phyloP scores from a whole-genome alignment of 2,113 vertebrate species.

The Epinephelus cyanopodus region DNA sequence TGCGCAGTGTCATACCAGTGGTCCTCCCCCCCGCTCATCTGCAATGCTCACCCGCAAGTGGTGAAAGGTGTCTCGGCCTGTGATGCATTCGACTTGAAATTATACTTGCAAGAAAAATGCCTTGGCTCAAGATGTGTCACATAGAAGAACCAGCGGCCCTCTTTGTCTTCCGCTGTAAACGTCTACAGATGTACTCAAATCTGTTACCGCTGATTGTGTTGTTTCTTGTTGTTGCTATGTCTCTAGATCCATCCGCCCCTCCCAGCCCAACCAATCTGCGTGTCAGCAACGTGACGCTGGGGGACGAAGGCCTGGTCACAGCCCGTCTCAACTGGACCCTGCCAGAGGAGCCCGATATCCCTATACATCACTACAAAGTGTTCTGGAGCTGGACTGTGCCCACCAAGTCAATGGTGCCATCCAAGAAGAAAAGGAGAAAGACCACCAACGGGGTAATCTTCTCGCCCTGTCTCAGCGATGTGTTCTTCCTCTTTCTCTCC shows the following conservation, averaged over 20 bases:
- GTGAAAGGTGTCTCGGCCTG: conserved; percentile 48
- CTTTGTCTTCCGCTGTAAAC: conserved; percentile 21
- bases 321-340: conserved; percentile 89
- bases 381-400: conserved; percentile 93
- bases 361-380: conserved; percentile 95
- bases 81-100: conserved; percentile 38
- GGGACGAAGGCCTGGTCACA: conserved; percentile 85
- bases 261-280: conserved; percentile 87
- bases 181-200: conserved; percentile 52
- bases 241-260: conserved; percentile 91
- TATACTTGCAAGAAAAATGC: background rate
- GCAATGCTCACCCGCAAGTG: conserved; percentile 16
- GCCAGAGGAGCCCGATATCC: conserved; percentile 91
- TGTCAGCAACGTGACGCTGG: conserved; percentile 86
- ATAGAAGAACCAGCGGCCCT: conserved; percentile 24
- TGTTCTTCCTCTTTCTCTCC: background rate
- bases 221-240: conserved; percentile 40
- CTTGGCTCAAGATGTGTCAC: conserved; percentile 30
- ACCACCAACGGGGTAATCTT: conserved; percentile 89
- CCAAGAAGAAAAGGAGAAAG: conserved; percentile 94
- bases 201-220: conserved; percentile 31
- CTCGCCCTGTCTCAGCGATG: conserved; percentile 31
- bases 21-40: conserved; percentile 21
- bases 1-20: conserved; percentile 49
- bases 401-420: conserved; percentile 88